Base-by-base conservation (phyloP, 2,113 vertebrate species). In the Mionectes macconnelli region DNA sequence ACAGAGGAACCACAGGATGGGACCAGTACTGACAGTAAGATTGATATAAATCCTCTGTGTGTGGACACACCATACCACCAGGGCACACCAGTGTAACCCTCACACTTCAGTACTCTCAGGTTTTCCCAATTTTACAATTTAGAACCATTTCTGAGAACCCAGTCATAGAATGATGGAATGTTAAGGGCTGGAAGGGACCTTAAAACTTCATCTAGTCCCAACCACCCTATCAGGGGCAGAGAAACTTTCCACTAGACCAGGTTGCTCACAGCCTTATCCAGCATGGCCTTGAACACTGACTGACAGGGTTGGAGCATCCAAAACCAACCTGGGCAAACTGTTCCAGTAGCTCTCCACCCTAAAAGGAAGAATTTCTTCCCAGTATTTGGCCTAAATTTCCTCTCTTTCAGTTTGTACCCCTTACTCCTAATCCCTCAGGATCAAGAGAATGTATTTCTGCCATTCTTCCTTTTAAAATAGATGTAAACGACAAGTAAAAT, bases 31-130 rank as follows among this genome's bases (percentile, higher is more conserved):
- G 66, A 66, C 79, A 68, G 4, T 8, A 6, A 52, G 14, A 72
- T 14, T 6, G 8, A 12, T 10, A 18, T 3, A 40, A 80, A 8
- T n/a, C 27, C 47, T 44, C 21, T 7, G 3, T 28, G 17, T 45
- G 37, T 30, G 22, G 49, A 67, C 4, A 68, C 24, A 27, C 40
- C 9, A 4, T 4, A 33, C 3, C 30, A 33, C 49, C n/a, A 35
- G 3, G 3, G 9, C 12, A 66, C 17, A 37, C 7, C 16, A 83
- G 0, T 6, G 15, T 1, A 44, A 33, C 9, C 47, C 33, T 60
- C 16, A 45, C 64, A 20, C 47, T 67, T 63, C 39, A 27, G 9
- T 4, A 64, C 0, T 40, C 17, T 40, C 12, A 10, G 14, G 12
- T 44, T 64, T 56, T 47, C 22, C 49, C 6, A 12, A 7, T 3